Percentiles rank a stretch among this genome's conserved stretches.
Conservation (phyloP, 2,113 vertebrate genomes). For the Bolborhynchus lineola region DNA sequence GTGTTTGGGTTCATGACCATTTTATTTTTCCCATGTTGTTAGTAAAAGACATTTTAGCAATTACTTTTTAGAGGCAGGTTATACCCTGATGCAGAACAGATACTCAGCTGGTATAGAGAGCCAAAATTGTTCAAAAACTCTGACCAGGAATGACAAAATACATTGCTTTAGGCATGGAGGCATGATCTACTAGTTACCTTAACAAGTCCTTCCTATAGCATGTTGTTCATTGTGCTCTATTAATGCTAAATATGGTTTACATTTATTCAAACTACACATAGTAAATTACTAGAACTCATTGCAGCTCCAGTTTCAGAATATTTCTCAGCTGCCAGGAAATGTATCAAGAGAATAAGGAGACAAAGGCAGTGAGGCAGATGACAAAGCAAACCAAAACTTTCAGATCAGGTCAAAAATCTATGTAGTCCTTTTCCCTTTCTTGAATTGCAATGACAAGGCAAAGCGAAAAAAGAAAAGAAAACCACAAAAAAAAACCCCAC, state of each 20-base stretch:
- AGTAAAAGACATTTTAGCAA: not conserved
- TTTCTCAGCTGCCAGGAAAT: not conserved
- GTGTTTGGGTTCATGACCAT: not conserved
- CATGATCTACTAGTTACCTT: not conserved
- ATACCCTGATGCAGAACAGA: not conserved
- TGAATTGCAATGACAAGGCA: not conserved
- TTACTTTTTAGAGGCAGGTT: not conserved
- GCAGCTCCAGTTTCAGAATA: not conserved
- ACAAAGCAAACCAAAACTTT: not conserved
- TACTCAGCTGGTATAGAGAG: not conserved
- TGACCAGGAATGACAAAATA: not conserved
- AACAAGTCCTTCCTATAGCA: not conserved
- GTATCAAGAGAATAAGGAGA: not conserved
- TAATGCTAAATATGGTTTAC: not conserved
- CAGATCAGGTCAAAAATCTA: not conserved
- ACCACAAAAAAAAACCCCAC: rapidly evolving
- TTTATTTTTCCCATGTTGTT: not conserved
- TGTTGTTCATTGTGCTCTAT: not conserved
- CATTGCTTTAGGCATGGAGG: not conserved
- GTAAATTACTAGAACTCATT: not conserved
- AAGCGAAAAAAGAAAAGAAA: not conserved
- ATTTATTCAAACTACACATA: not conserved
- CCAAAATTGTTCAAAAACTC: not conserved
- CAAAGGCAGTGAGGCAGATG: not conserved
- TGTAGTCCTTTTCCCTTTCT: not conserved